Evolutionary conservation across 2,888 invertebrate species (phyloP), one percentile per base, ranked within the genome.

Genomic region (Tenthredo distinguenda): DNA sequence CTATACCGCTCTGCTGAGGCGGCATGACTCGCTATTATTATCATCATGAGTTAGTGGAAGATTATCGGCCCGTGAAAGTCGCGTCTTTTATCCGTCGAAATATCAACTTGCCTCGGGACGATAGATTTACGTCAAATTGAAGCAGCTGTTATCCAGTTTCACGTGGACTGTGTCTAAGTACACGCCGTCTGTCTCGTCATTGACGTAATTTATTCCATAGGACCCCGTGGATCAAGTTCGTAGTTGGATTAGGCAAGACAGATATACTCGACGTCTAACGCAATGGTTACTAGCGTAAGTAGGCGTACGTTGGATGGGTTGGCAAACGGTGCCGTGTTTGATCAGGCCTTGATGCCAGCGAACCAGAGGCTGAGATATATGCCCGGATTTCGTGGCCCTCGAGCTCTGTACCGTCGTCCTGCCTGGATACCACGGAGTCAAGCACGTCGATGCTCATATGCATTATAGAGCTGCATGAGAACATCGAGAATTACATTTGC

Each of bases 321-420:
- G 40, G 74, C 43, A 76, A 76, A 76, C 76, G 12, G 47, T 15
- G 47, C 47, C 26, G 47, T 76, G 76, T 76, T 76, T 76, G 76
- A 21, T 76, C 76, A 76, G 76, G 47, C 47, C 76, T 47, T 72
- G 21, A 34, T 72, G 72, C 40, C 37, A 31, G 62, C 21, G 9
- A 26, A 62, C 62, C 62, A 31, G 12, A 62, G 21, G 12, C 62
- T 26, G 26, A 12, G 62, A 31, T 62, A 26, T 10, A 62, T 55
- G n/a, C 7, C n/a, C 3, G 18, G 21, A 62, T 62, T 62, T 62
- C 21, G 62, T 62, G 62, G 26, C 62, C 21, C 62, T 21, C 0
- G 10, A 31, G 26, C 5, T 26, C 26, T 62, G 62, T 62, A 10
- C 62, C 26, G 26, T 21, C 10, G 21, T 26, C 62, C 26, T 12